Evolutionary conservation across 92 coral and sea anemone species (phyloP), one percentile per base, ranked within the genome.

Genomic region (Epizoanthus rinbou): DNA sequence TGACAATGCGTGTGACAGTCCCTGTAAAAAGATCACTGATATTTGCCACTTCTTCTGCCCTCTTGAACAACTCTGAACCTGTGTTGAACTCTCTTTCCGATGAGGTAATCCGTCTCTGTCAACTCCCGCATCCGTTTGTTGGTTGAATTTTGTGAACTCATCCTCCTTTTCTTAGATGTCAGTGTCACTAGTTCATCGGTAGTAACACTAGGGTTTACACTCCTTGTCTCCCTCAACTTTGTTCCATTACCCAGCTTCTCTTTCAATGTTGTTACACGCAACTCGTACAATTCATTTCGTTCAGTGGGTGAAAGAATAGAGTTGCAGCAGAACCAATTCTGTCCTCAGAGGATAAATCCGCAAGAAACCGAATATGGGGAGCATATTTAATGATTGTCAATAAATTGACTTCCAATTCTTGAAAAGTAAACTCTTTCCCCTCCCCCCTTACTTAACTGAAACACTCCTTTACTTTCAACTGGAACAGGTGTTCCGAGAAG

Each of bases 1-100:
- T 50, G 41, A 56, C 59, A 23, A 56, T 47, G 37, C 79, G 22
- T 45, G 31, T 73, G 45, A 73, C 79, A 43, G 64, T 73, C 79
- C 79, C 41, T 73, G 62, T 73, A 21, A 43, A 73, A 47, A 43
- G 13, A 11, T 45, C 60, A n/a, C n/a, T n/a, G n/a, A 4, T 35
- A 58, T 35, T 28, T 73, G 24, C 79, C 60, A n/a, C 79, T 73
- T 73, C 79, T 73, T 57, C 79, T 73, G 64, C 79, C 79, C 1
- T 73, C 79, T 43, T 50, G 47, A 68, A 68, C 35, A 68, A 68
- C 73, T 50, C 73, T 33, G 73, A 68, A 68, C 24, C 24, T 68
- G 24, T 68, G 73, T 25, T 68, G 43, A 19, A 68, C 47, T 68
- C 73, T 68, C 24, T 28, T 68, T 68, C 73, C 73, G 4, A 35